Base-by-base conservation (phyloP, 2,113 vertebrate genomes). In the Micromys minutus region DNA sequence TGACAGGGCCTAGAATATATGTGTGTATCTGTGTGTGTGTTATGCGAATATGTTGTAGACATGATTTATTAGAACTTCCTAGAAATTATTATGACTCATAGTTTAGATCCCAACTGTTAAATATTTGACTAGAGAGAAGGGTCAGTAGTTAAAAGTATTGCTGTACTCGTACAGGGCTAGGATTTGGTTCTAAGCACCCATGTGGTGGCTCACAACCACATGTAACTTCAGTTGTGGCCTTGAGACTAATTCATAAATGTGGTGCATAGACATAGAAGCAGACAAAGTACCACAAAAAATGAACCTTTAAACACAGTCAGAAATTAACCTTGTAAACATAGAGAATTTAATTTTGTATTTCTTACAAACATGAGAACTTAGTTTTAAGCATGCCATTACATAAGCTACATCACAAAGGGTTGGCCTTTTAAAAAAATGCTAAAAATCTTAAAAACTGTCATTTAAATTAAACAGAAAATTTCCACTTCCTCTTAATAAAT, bases 381-480 rank as follows among this genome's bases (percentile, higher is more conserved):
- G 29, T 90, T 96, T 87, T 96, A 65, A 52, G 55, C 63, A 65
- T 0, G 71, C 50, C 3, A 16, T 15, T n/a, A 3, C 65, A 65
- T 45, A 86, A 39, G 17, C 34, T 59, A 85, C 26, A 47, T 24
- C 92, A 26, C 19, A 69, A 77, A 92, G 12, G 8, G 5, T 89
- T 87, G 21, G 85, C 76, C 26, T 80, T 87, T 67, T 81, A 83
- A 94, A 88, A 92, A 95, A 63, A 63, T 13, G 77, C 52, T 96
- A 74, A 45, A n/a, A 95, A 95, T 57, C 24, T 76, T 90, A 76
- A 24, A 86, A 50, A 79, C 24, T 91, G 0, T 83, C 67, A 63
- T 89, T 89, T 89, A 94, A 91, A 79, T 91, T 89, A 87, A 59
- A 42, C 90, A 72, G 71, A 95, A 91, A 10, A 36, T n/a, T 57